Conservation (phyloP, 1,140 invertebrate genomes). For the Cydia amplana region DNA sequence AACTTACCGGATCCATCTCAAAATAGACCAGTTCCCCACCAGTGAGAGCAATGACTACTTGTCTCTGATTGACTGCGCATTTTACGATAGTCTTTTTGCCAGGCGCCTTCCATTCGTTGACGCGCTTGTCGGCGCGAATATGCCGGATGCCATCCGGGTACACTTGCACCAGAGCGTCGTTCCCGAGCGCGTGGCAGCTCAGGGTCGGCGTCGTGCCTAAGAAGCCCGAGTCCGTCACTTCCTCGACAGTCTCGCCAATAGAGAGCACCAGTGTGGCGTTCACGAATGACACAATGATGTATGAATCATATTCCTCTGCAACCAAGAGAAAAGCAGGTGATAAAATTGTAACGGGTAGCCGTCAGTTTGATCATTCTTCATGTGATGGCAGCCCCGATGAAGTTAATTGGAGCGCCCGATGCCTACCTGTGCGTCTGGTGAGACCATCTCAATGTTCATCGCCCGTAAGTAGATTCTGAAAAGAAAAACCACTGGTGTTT, state of each 20-base stretch:
- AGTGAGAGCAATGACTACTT: slow-evolving; percentile 98
- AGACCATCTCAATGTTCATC: slow-evolving; percentile 66
- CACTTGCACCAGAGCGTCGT: slow-evolving; percentile 98
- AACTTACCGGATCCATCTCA: slow-evolving; percentile 98
- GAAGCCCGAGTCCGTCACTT: slow-evolving; percentile 99
- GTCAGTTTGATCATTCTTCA: slow-evolving; percentile 41
- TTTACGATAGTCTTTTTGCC: slow-evolving; percentile 98
- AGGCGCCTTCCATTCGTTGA: slow-evolving; percentile 99
- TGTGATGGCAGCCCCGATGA: slow-evolving; percentile 51
- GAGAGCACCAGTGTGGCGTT: slow-evolving; percentile 99
- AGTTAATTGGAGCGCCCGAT: slow-evolving; percentile 53
- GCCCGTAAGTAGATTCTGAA: slow-evolving; percentile 76
- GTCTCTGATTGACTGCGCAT: slow-evolving; percentile 98
- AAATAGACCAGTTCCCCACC: slow-evolving; percentile 99
- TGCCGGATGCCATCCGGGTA: slow-evolving; percentile 99
- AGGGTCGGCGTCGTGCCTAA: slow-evolving; percentile 98
- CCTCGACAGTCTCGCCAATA: slow-evolving; percentile 99
- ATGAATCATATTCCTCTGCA: slow-evolving; percentile 99
- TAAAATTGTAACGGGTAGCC: slow-evolving; percentile 47
- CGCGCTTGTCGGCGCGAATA: slow-evolving; percentile 97
- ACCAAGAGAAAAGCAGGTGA: slow-evolving; percentile 80
- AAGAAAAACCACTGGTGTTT: slow-evolving; percentile 82
- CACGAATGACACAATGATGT: slow-evolving; percentile 99
- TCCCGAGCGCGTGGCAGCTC: slow-evolving; percentile 97
- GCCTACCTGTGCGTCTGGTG: slow-evolving; percentile 69